Percentiles rank a stretch among this genome's conserved stretches.
Conservation (phyloP, 2,888 invertebrate genomes). For the Tinea pellionella region DNA sequence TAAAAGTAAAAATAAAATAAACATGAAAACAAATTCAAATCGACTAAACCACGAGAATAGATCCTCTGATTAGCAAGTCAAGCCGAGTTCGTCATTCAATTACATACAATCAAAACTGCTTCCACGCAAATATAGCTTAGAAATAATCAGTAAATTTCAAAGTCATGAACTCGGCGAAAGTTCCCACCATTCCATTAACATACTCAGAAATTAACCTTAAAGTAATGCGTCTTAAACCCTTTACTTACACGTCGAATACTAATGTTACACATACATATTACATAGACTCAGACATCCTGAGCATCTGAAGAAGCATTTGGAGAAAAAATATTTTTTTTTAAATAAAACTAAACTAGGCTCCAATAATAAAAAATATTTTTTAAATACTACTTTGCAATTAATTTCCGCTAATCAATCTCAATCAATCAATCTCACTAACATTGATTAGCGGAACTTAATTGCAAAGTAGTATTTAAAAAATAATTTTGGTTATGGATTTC, state of each 20-base stretch:
- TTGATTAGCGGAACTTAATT: no score
- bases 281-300: no score
- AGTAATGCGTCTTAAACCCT: background rate
- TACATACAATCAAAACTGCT: slow-evolving; percentile 23
- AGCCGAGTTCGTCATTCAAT: slow-evolving; percentile 61
- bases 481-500: no score
- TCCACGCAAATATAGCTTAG: slow-evolving; percentile 5
- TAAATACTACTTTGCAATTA: no score
- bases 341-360: no score
- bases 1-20: background rate
- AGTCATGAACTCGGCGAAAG: slow-evolving; percentile 7
- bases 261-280: no score
- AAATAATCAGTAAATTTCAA: slow-evolving; percentile 9
- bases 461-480: no score
- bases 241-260: background rate
- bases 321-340: no score
- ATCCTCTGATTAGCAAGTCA: slow-evolving; percentile 52
- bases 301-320: no score
- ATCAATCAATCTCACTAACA: no score
- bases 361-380: no score
- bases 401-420: no score
- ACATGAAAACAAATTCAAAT: background rate
- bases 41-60: background rate
- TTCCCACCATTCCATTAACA: background rate
- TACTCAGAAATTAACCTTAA: background rate